These are phyloP conservation scores for Palloptera scutellata DNA, from an alignment of 2,888 invertebrate species.

Conservation along the genomic window DNA sequence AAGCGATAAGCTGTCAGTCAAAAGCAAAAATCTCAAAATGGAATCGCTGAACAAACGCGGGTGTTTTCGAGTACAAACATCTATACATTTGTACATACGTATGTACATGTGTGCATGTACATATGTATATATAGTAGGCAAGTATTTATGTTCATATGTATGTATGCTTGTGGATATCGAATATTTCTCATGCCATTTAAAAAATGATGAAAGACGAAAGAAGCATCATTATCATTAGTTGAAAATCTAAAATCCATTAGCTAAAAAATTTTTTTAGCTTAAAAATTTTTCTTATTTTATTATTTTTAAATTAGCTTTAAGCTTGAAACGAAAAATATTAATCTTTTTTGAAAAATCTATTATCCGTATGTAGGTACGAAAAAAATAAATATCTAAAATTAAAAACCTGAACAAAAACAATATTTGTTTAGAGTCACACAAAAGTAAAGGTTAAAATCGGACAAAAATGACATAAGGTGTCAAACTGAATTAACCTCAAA, in stretches of 20 bases:
- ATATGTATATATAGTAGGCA: too few relatives aligned
- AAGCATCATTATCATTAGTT: conserved; percentile 23
- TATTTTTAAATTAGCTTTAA: background rate
- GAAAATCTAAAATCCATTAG: conserved; percentile 31
- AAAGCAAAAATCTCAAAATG: background rate
- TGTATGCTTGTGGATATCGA: background rate
- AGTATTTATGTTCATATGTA: too few relatives aligned
- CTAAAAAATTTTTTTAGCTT: conserved; percentile 2
- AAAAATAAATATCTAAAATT: background rate
- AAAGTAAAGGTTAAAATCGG: background rate
- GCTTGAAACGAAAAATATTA: too few relatives aligned
- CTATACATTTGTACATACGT: background rate
- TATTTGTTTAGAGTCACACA: background rate
- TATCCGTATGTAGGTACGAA: too few relatives aligned
- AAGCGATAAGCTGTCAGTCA: conserved; percentile 25
- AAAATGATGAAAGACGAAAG: background rate
- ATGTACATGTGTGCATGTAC: background rate
- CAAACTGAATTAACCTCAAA: conserved; percentile 39
- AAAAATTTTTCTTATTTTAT: background rate
- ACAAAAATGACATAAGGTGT: conserved; percentile 33
- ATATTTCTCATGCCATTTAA: background rate
- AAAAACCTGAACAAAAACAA: background rate
- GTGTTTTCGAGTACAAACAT: background rate
- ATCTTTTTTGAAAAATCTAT: background rate
- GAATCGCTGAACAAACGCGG: conserved; percentile 5